Evolutionary conservation across 23 tunicate genomes (phyloP).

Genomic region (Trididemnum miniatum): DNA sequence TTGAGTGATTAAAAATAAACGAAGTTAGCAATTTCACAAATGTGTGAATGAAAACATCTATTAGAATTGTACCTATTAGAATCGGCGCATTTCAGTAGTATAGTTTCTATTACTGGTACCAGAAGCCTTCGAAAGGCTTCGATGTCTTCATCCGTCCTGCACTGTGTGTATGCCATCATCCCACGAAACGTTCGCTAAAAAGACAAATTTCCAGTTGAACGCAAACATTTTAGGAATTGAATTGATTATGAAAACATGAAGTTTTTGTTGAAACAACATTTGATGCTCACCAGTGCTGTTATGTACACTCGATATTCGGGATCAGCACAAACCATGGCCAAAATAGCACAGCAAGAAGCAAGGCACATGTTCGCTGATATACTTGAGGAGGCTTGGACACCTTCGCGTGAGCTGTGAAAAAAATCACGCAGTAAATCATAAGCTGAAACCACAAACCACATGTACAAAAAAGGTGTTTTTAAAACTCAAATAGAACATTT

Average conservation of each 20-base stretch:
- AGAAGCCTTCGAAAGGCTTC: conserved; percentile 61
- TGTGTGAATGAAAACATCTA: no score
- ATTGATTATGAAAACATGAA: no score
- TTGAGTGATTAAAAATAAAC: no score
- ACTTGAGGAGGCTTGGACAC: not conserved
- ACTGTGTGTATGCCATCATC: conserved; percentile 92
- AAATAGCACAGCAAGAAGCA: conserved; percentile 75
- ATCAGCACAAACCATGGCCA: conserved; percentile 88
- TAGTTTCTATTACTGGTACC: conserved; percentile 86
- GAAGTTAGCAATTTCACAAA: no score
- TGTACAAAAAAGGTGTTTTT: no score
- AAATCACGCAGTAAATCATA: no score
- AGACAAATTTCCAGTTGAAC: not conserved
- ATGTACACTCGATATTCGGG: conserved; percentile 89
- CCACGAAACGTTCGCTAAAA: conserved; percentile 81
- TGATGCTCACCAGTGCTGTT: conserved; percentile 76
- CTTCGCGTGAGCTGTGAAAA: conserved; percentile 5
- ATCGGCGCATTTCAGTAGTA: conserved; percentile 84
- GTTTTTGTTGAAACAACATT: no score
- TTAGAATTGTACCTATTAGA: conserved; percentile 60
- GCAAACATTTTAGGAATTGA: not conserved
- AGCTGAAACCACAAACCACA: no score
- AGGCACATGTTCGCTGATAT: conserved; percentile 54
- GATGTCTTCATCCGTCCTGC: conserved; percentile 63
- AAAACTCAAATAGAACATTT: no score